phyloP scores from a whole-genome alignment of 2,113 vertebrate genomes.

The Suricata suricatta region DNA sequence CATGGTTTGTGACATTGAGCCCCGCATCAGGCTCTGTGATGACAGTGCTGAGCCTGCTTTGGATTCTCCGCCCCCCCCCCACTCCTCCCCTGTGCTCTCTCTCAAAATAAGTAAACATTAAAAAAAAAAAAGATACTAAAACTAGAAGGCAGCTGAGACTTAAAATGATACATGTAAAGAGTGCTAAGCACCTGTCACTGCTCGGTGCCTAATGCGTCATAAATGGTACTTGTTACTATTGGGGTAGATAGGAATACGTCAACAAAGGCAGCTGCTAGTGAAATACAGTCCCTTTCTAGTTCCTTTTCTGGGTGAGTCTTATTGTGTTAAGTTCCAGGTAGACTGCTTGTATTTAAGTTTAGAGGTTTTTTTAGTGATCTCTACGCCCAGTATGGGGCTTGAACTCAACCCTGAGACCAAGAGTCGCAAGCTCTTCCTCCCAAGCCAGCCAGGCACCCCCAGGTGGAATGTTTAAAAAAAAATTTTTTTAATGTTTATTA shows the following conservation, averaged over 20 bases:
- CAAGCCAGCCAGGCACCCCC: not conserved
- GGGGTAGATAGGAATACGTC: not conserved
- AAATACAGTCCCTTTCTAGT: not conserved
- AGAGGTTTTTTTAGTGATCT: not conserved
- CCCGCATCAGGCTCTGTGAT: too few relatives aligned
- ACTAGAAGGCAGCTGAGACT: not conserved
- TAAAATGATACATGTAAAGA: constrained; percentile 12
- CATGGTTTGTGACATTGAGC: too few relatives aligned
- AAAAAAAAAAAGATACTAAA: not conserved
- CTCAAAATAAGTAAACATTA: too few relatives aligned
- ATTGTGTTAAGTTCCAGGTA: constrained; percentile 16
- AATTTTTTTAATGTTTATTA: too few relatives aligned
- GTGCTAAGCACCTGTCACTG: not conserved
- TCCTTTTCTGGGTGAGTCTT: constrained; percentile 37
- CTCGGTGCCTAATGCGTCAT: not conserved
- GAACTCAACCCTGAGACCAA: not conserved
- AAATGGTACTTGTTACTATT: not conserved
- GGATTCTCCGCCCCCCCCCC: too few relatives aligned
- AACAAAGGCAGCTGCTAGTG: not conserved
- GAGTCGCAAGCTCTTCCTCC: not conserved
- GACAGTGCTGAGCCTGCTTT: too few relatives aligned
- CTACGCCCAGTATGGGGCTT: not conserved
- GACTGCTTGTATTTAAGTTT: not conserved
- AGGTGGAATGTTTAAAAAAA: not conserved
- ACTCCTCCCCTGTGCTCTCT: too few relatives aligned